Conservation (phyloP, 2,888 invertebrate genomes). For the Anticlea derivata region DNA sequence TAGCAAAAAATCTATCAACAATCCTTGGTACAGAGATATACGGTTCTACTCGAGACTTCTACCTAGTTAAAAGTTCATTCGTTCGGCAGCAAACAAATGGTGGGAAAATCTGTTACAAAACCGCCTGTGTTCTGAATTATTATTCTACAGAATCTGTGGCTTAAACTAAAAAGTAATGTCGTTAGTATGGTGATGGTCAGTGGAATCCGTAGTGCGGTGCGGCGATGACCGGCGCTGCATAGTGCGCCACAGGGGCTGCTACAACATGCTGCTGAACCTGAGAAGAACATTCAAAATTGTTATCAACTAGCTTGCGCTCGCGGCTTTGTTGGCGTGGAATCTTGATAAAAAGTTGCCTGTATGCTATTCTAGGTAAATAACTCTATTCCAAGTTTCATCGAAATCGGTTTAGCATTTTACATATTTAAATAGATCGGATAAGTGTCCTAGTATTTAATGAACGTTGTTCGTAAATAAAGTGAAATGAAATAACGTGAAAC, state of each 20-base stretch:
- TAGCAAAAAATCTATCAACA: not conserved
- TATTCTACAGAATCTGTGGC: not conserved
- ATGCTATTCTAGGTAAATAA: too few relatives aligned
- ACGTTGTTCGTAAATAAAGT: too few relatives aligned
- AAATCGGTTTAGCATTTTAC: too few relatives aligned
- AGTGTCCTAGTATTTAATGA: too few relatives aligned
- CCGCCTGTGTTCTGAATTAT: not conserved
- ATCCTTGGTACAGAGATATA: not conserved
- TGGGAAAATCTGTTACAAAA: not conserved
- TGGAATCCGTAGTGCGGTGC: slow-evolving; percentile 17
- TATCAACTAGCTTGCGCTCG: too few relatives aligned
- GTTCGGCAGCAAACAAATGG: too few relatives aligned
- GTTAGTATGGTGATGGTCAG: slow-evolving; percentile 5
- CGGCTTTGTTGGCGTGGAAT: too few relatives aligned
- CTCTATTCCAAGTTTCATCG: too few relatives aligned
- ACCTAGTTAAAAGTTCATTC: too few relatives aligned
- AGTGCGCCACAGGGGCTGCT: slow-evolving; percentile 57
- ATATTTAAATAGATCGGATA: too few relatives aligned
- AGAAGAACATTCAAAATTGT: not conserved
- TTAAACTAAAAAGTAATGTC: not conserved
- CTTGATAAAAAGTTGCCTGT: too few relatives aligned
- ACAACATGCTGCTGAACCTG: slow-evolving; percentile 45
- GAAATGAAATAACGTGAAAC: too few relatives aligned
- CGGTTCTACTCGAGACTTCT: not conserved
- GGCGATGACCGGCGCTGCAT: slow-evolving; percentile 52